Evolutionary conservation across 2,888 invertebrate genomes (phyloP).

Genomic region (Sialis fuliginosa): DNA sequence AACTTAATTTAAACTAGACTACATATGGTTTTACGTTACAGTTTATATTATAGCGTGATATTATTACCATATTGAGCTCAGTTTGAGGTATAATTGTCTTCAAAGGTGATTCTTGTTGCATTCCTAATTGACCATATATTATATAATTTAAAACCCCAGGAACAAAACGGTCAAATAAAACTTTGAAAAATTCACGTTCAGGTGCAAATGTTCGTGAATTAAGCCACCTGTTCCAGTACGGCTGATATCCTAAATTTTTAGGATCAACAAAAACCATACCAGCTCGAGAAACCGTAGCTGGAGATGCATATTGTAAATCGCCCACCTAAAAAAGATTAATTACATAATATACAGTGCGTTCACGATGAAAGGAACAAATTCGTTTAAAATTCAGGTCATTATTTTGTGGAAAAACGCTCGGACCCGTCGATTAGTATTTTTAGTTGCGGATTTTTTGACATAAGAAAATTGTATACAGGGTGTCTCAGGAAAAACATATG

Average conservation of each 20-base stretch:
- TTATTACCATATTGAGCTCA: slow-evolving; percentile 66
- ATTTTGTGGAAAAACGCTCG: too few relatives aligned
- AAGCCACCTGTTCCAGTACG: slow-evolving; percentile 77
- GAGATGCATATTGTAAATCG: slow-evolving; percentile 77
- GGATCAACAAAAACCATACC: slow-evolving; percentile 93
- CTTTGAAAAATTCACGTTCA: slow-evolving; percentile 26
- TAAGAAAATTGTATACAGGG: too few relatives aligned
- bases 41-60: too few relatives aligned
- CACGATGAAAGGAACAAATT: too few relatives aligned
- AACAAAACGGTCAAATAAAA: slow-evolving; percentile 61
- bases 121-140: slow-evolving; percentile 52
- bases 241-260: slow-evolving; percentile 71
- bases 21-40: too few relatives aligned
- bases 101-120: slow-evolving; percentile 52
- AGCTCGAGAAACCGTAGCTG: slow-evolving; percentile 81
- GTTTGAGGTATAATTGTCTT: slow-evolving; percentile 73
- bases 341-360: neutral
- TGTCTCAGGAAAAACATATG: too few relatives aligned
- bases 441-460: too few relatives aligned
- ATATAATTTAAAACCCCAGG: slow-evolving; percentile 52
- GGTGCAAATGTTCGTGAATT: slow-evolving; percentile 30
- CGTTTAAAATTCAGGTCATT: too few relatives aligned
- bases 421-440: too few relatives aligned
- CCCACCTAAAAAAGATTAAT: slow-evolving; percentile 39
- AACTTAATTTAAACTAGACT: too few relatives aligned